Evolutionary conservation across 1,140 invertebrate species (phyloP), one percentile per base, ranked within the genome.

Genomic region (Ruditapes philippinarum): DNA sequence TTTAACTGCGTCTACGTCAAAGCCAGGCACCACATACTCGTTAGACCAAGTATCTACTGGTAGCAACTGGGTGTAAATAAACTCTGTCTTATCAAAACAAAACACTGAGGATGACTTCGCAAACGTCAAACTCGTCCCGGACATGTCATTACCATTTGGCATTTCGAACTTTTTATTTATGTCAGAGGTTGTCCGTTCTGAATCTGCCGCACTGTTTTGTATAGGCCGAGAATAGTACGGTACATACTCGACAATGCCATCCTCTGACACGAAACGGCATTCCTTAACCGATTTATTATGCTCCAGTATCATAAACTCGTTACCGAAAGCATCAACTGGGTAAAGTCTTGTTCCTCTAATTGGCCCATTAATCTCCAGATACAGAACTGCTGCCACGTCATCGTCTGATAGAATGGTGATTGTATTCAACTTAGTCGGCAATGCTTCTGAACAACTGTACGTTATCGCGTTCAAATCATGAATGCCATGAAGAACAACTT

Each of bases 271-370:
- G 22, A 70, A 70, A 4, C 1, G n/a, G 22, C 33, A 70, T 9
- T n/a, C 33, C 38, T 70, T 70, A 1, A 5, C 33, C 3, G 2
- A 0, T 0, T 40, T 17, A 36, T 17, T 36, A 25, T 65, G 28
- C 17, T 38, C 79, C 5, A 81, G 57, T 22, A 81, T 9, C 79
- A 81, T 81, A 31, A 36, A 62, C 57, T 81, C 79, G 9, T 17
- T 57, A 57, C 57, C 57, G n/a, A 42, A 81, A 40, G 79, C 28
- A 62, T 81, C 82, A 1, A 73, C 62, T n/a, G 62, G 65, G 54
- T 73, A 73, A 33, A 84, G 33, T 38, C 25, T 36, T 17, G 22
- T 49, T 19, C 14, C 54, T 25, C 28, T 38, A 4, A 65, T 7
- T 54, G 19, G 2, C 9, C 31, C 17, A 54, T 14, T 78, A 25